phyloP scores from a whole-genome alignment of 2,797 vertebrate genomes.

The Lerista edwardsae region DNA sequence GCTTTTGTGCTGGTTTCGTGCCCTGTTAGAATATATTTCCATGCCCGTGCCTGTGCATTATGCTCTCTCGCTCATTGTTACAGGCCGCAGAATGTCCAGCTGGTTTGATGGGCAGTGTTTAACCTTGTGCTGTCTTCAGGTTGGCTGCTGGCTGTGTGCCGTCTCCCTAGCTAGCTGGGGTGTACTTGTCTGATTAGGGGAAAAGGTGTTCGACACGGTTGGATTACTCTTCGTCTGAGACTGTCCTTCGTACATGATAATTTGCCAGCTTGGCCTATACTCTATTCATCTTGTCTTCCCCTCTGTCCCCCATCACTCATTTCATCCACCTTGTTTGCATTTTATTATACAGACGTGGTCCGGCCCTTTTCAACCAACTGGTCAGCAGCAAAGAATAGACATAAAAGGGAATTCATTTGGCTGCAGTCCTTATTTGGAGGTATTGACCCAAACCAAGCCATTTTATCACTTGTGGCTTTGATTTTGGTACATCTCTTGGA shows the following conservation, averaged over 20 bases:
- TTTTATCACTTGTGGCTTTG: background rate
- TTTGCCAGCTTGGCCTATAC: conserved; percentile 38
- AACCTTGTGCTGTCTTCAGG: conserved; percentile 58
- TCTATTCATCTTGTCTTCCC: conserved; percentile 1
- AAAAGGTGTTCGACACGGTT: conserved; percentile 55
- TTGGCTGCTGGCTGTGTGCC: conserved; percentile 49
- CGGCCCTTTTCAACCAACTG: background rate
- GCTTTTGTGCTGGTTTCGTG: background rate
- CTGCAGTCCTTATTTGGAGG: background rate
- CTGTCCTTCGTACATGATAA: conserved; percentile 41
- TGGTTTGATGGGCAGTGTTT: conserved; percentile 49
- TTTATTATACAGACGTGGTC: conserved; percentile 34
- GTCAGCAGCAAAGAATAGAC: background rate
- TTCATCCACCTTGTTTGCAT: conserved; percentile 9
- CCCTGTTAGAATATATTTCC: background rate
- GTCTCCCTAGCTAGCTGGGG: conserved; percentile 29
- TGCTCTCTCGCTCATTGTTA: background rate
- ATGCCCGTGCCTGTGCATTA: background rate
- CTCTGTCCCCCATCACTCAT: background rate
- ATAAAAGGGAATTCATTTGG: background rate
- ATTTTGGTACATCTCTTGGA: conserved; percentile 4
- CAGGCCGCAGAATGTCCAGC: conserved; percentile 25
- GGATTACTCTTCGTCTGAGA: conserved; percentile 55
- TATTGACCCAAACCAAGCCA: background rate
- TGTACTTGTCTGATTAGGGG: conserved; percentile 58